Conservation (phyloP, 2,113 vertebrate species). For the Morone saxatilis region DNA sequence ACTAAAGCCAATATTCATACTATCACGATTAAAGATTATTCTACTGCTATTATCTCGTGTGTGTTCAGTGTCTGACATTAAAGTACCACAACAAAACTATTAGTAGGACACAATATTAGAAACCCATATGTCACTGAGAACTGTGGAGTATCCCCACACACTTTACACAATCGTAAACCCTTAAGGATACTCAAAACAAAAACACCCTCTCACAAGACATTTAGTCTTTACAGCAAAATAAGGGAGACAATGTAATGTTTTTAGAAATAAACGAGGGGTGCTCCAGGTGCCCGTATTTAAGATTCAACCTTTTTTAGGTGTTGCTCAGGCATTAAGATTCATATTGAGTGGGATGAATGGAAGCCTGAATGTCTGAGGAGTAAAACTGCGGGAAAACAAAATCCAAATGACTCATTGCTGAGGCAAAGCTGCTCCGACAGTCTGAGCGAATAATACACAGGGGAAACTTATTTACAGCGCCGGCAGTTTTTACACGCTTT, state of each 20-base stretch:
- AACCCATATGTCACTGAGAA: not conserved
- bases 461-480: not conserved
- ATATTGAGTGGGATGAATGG: not conserved
- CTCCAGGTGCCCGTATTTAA: not conserved
- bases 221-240: not conserved
- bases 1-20: no score
- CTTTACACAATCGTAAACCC: not conserved
- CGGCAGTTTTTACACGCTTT: slow-evolving; percentile 2
- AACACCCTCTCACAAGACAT: not conserved
- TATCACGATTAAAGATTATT: not conserved
- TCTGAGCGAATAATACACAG: not conserved
- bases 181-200: not conserved
- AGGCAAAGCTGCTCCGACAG: slow-evolving; percentile 8
- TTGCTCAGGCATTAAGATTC: not conserved
- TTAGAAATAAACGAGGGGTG: not conserved
- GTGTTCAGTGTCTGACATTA: no score
- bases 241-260: not conserved
- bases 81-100: not conserved
- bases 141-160: not conserved
- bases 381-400: not conserved
- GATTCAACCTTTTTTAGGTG: not conserved
- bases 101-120: not conserved
- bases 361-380: not conserved
- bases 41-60: not conserved
- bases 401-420: not conserved